Conservation (phyloP, 2,113 vertebrate species). For the Gallinago undulata region DNA sequence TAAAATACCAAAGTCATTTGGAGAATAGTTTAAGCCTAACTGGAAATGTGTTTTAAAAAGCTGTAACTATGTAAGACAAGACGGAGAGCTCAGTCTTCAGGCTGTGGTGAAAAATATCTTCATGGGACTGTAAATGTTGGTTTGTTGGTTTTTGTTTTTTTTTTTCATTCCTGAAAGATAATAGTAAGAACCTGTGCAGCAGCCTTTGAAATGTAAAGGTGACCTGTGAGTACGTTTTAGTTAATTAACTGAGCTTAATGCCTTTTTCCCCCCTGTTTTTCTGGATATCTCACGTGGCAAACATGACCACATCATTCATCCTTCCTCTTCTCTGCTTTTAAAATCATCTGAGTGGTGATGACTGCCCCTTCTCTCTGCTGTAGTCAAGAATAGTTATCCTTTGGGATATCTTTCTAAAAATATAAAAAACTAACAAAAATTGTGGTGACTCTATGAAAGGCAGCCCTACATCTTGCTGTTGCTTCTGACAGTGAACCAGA, state of each 20-base stretch:
- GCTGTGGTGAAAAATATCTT: neutral
- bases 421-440: neutral
- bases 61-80: neutral
- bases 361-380: neutral
- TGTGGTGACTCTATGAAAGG: neutral
- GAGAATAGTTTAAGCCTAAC: neutral
- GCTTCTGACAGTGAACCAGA: neutral
- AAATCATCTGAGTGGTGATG: neutral
- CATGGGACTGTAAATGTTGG: accelerated
- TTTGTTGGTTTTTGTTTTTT: neutral
- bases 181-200: neutral
- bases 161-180: neutral
- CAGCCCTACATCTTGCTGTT: neutral
- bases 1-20: neutral
- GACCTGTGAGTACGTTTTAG: neutral
- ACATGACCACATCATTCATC: accelerated
- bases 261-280: accelerated
- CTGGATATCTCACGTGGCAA: neutral
- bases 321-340: neutral
- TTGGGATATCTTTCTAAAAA: neutral
- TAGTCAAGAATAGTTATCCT: neutral
- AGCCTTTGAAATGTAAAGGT: neutral
- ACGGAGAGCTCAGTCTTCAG: neutral
- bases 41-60: neutral
- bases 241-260: neutral